Percentiles rank a stretch among this genome's conserved stretches.
phyloP scores from a whole-genome alignment of 2,113 vertebrate species.

The Myxocyprinus asiaticus region DNA sequence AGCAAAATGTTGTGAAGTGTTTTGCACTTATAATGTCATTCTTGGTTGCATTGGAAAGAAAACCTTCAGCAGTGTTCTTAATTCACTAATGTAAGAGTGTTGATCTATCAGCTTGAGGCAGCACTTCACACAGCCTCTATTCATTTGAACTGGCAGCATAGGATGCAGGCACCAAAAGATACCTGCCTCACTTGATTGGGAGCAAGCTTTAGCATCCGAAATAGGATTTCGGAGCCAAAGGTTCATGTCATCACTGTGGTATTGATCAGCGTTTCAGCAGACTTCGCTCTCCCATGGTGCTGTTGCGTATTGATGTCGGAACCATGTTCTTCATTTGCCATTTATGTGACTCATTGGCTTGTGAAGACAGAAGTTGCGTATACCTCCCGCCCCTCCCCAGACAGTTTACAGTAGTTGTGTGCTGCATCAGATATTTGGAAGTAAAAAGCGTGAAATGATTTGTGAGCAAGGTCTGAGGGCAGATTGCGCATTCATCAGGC shows the following conservation, averaged over 20 bases:
- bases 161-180: background rate
- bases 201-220: background rate
- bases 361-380: background rate
- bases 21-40: background rate
- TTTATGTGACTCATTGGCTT: background rate
- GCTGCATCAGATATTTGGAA: background rate
- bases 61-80: background rate
- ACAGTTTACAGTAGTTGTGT: background rate
- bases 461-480: background rate
- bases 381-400: background rate
- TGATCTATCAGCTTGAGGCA: background rate
- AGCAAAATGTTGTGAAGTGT: background rate
- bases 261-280: slow-evolving; percentile 1
- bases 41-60: background rate
- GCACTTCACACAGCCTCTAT: no score
- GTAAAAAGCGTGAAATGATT: background rate
- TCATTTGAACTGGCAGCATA: background rate
- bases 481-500: background rate
- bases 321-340: slow-evolving; percentile 1
- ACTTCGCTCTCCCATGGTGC: background rate
- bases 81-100: background rate
- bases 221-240: background rate
- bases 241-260: background rate
- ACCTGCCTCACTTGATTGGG: background rate
- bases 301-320: background rate